Evolutionary conservation across 2,888 invertebrate genomes (phyloP).

Genomic region (Gerris lacustris): DNA sequence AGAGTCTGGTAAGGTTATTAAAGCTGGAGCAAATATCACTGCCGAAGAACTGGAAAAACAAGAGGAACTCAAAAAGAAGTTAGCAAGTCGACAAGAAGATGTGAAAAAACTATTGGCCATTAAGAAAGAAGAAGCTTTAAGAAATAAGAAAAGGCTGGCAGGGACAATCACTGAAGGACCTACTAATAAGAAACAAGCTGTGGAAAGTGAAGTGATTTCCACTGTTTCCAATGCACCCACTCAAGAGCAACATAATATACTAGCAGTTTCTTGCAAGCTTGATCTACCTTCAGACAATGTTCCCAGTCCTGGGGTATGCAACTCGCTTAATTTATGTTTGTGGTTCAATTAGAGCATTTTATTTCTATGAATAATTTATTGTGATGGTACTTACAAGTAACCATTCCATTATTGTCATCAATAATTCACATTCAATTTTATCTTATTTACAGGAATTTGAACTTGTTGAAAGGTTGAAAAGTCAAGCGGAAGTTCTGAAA

Average conservation of each 20-base stretch:
- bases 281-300: not conserved
- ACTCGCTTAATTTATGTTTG: too few species aligned
- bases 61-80: conserved; percentile 13
- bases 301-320: not conserved
- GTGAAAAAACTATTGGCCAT: not conserved
- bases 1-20: not conserved
- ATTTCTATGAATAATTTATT: too few species aligned
- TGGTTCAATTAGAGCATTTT: too few species aligned
- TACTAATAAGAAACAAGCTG: not conserved
- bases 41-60: conserved; percentile 11
- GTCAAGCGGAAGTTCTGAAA: conserved; percentile 43
- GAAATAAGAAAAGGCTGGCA: too few species aligned
- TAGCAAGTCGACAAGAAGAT: conserved; percentile 7
- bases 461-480: conserved; percentile 43
- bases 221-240: not conserved
- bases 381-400: too few species aligned
- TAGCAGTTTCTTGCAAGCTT: not conserved
- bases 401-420: too few species aligned
- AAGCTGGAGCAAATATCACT: not conserved
- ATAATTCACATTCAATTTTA: too few species aligned
- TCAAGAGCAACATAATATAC: too few species aligned
- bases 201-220: not conserved
- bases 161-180: not conserved
- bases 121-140: not conserved
- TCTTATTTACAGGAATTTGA: conserved; percentile 38